These are phyloP conservation scores for Toxostoma redivivum DNA, from an alignment of 2,113 vertebrate species.

Conservation along the genomic window DNA sequence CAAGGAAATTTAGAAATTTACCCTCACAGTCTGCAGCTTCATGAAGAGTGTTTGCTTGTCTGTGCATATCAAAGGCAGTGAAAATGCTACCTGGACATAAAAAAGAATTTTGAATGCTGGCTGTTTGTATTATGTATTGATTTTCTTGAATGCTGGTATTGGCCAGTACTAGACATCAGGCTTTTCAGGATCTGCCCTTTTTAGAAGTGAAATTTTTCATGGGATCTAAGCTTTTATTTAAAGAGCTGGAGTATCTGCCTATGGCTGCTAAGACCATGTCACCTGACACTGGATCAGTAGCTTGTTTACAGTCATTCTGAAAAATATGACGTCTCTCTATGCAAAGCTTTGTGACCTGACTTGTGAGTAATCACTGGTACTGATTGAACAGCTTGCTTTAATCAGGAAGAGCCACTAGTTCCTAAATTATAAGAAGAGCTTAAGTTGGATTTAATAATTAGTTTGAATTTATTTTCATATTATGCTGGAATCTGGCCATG, in stretches of 20 bases:
- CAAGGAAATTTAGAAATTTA: not conserved
- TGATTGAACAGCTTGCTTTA: not conserved
- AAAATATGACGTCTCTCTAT: not conserved
- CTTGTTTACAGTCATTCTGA: not conserved
- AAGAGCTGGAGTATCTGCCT: not conserved
- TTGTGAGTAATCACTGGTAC: not conserved
- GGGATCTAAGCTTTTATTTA: not conserved
- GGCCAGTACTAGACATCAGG: not conserved
- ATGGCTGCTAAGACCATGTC: not conserved
- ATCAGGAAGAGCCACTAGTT: not conserved
- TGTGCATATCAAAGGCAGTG: not conserved
- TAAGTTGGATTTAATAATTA: not conserved
- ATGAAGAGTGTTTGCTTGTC: not conserved
- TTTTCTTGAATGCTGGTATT: not conserved
- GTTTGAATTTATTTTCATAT: not conserved
- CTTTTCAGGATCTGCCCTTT: not conserved
- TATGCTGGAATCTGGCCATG: not conserved
- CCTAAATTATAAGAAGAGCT: not conserved
- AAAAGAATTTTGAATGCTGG: not conserved
- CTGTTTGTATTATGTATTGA: not conserved
- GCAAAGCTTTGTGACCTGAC: not conserved
- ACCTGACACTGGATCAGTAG: not conserved
- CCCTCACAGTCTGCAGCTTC: not conserved
- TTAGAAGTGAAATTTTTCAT: not conserved
- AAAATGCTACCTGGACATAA: not conserved